These are phyloP conservation scores for Pseudomyrmex sp. DNA, from an alignment of 1,140 invertebrate genomes.

Conservation along the genomic window DNA sequence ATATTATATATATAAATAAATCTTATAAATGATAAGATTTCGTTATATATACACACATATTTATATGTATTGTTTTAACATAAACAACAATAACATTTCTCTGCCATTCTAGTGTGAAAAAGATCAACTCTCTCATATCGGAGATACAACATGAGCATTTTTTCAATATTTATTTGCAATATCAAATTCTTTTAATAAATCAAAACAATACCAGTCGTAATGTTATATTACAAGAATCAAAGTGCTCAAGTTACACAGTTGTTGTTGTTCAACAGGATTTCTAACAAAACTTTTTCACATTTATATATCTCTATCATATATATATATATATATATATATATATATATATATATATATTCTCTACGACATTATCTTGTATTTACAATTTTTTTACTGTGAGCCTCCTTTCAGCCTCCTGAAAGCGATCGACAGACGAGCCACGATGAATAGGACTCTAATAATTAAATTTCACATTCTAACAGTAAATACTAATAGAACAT, in stretches of 20 bases:
- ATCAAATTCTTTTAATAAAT: constrained; percentile 17
- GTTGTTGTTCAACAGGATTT: constrained; percentile 16
- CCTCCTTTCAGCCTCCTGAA: constrained; percentile 20
- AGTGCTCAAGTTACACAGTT: constrained; percentile 6
- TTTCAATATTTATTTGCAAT: neutral
- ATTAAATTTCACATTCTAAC: constrained; percentile 59
- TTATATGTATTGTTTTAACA: no score
- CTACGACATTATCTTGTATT: constrained; percentile 53
- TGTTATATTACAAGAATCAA: constrained; percentile 22
- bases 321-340: no score
- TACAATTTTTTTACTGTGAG: constrained; percentile 29
- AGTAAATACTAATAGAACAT: constrained; percentile 63
- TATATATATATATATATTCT: no score
- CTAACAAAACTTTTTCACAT: constrained; percentile 46
- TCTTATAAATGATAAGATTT: no score
- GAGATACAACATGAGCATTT: neutral
- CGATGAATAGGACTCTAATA: constrained; percentile 57
- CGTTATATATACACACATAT: no score
- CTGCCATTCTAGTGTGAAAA: neutral
- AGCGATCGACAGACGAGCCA: constrained; percentile 62
- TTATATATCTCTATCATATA: constrained; percentile 25
- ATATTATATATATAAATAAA: no score
- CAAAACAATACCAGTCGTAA: neutral
- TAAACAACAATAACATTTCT: neutral
- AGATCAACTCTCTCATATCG: constrained; percentile 7